These are phyloP conservation scores for Steatocranus sp. DNA, from an alignment of 2,797 vertebrate genomes.

Conservation along the genomic window DNA sequence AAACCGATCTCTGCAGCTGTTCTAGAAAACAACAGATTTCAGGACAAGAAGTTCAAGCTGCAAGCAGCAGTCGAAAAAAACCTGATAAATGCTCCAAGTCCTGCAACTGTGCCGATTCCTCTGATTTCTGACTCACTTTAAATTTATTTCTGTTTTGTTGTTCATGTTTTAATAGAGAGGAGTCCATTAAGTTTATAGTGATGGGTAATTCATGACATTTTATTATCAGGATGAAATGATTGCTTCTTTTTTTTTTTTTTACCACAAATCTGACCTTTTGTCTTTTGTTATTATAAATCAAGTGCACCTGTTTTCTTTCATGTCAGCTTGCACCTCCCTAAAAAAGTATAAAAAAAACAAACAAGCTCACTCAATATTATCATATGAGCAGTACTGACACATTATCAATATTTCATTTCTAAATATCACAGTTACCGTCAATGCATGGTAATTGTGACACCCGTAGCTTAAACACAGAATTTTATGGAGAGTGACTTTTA, in stretches of 20 bases:
- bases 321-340: neutral
- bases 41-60: neutral
- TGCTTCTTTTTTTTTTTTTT: neutral
- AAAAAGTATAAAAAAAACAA: neutral
- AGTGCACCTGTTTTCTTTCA: neutral
- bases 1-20: accelerated
- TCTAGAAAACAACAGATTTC: neutral
- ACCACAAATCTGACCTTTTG: neutral
- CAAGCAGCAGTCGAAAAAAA: neutral
- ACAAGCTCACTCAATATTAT: neutral
- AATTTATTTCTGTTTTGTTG: neutral
- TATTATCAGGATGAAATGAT: neutral
- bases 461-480: neutral
- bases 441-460: neutral
- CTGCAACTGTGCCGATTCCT: neutral
- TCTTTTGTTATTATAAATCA: neutral
- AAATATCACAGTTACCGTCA: neutral
- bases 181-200: neutral
- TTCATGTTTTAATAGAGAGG: neutral
- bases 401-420: neutral
- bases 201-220: neutral
- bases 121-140: neutral
- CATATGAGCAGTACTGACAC: neutral
- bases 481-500: neutral
- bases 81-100: neutral